Evolutionary conservation across 2,797 vertebrate species (phyloP), one percentile per base, ranked within the genome.

Genomic region (Macropodus opercularis): DNA sequence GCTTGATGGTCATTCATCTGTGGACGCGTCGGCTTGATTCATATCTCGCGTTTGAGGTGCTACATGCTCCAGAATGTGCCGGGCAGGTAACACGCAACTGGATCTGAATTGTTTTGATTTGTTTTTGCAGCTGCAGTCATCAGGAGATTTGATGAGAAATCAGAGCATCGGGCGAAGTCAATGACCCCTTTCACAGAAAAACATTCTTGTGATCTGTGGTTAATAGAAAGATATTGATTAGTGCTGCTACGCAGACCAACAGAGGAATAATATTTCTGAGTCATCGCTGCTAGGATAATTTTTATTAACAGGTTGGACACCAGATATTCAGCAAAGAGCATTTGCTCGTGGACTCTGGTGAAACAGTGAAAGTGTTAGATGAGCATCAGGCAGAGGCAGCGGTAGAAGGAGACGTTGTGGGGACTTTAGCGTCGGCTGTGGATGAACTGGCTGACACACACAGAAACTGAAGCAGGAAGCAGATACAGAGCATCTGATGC

Each of bases 291-390:
- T 40, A 17, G 19, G 44, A 75, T 66, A 72, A 55, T 71, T 26
- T 80, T 84, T 81, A 63, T 77, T 58, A 84, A 68, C 79, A 85
- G 6, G 43, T 55, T 62, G 22, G 52, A 46, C 50, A 65, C 34
- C 39, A 61, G 39, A 66, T 71, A 67, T 75, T 42, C 60, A 26
- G 23, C 10, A 62, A 46, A 43, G 46, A 44, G 23, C 40, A 40
- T 39, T 11, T 50, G 51, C 36, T 49, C 18, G 43, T 17, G 48
- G 27, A 41, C 27, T 52, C 36, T 13, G 22, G 42, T 53, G 46
- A 32, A 23, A 43, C 27, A 26, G 18, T 31, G 55, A 19, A 66
- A 22, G 34, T 64, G 59, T 35, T 46, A 8, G 23, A 24, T 62
- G 12, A 36, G 24, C 26, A 38, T 50, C 8, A 53, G 21, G 56